Evolutionary conservation across 2,888 invertebrate genomes (phyloP), one percentile per base, ranked within the genome.

Genomic region (Parnassius mnemosyne): DNA sequence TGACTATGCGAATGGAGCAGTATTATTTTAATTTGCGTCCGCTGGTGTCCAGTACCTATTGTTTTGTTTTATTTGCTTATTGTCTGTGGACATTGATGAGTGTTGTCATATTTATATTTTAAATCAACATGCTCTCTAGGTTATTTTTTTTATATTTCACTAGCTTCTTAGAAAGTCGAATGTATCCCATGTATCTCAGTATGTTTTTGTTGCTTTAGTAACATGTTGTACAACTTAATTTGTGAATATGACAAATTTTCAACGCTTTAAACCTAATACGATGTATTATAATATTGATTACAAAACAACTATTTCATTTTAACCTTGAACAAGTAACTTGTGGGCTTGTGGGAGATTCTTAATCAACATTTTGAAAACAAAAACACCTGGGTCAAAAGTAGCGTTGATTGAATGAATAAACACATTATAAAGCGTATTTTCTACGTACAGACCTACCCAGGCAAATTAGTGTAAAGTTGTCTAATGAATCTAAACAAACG

Each of bases 21-120:
- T 81, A 78, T 77, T 77, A 73, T 73, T 75, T 67, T 68, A 67
- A 68, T 69, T 68, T 65, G 64, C 66, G 66, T 69, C 64, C 50
- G 61, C 44, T 57, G 44, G 54, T 64, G 54, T 61, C 50, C 50
- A 52, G 57, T 64, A 55, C 34, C 61, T 61, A 61, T 66, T 60
- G 61, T 63, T 63, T 65, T 57, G 50, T 59, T 59, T 57, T 59
- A 58, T 59, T 61, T 56, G 56, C 58, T 50, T 63, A 63, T 62
- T 62, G 58, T 66, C 54, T 65, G 47, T 57, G 53, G 61, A 63
- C 54, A 52, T 61, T 57, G 42, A 57, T 60, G 57, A 53, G 54
- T 64, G 59, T 61, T 64, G 57, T 57, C 57, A 57, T 42, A 47
- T 49, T 13, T 49, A 13, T 53, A 16, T 57, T 53, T 62, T 59